Base-by-base conservation (phyloP, 2,888 invertebrate species). In the Lydus trimaculatus region DNA sequence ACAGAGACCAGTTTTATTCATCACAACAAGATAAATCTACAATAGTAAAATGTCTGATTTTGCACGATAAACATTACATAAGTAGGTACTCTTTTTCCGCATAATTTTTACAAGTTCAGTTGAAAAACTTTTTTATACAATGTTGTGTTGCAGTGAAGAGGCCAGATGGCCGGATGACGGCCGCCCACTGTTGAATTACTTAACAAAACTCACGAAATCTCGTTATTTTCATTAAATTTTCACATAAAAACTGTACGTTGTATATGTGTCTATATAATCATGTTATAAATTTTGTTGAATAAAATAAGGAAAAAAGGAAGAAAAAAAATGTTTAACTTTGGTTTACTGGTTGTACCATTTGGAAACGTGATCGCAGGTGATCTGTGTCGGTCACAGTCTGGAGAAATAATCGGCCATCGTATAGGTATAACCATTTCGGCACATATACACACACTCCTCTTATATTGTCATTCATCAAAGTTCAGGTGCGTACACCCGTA, bases 371-470 rank as follows among this genome's bases (percentile, higher is more conserved):
- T 75, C 67, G 72, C 76, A 76, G 73, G 71, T 79, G 79, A 80
- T 78, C 79, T 80, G 77, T 78, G 75, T 75, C 78, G 77, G 81
- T 81, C 80, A 81, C 80, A 80, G 81, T 80, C 80, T 80, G 62
- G 52, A 77, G 74, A 73, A 75, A 77, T 78, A 80, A 79, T 79
- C 77, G 77, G 75, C 70, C 74, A 75, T 75, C 72, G 76, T 74
- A 72, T 67, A 56, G 13, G 56, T 13, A 25, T 56, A 56, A 56
- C 6, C 68, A 76, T 78, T 79, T 79, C 77, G 76, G 77, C 76
- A 77, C 76, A 78, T 73, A 73, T 72, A 64, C 69, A 73, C 69
- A 73, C 73, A 66, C 69, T 56, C 58, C 64, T 66, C 64, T 52
- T 58, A 69, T 71, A 69, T 71, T 69, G 71, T 73, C 66, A 59